Evolutionary conservation across 1,140 invertebrate genomes (phyloP), one percentile per base, ranked within the genome.

Genomic region (Sarcophaga peregrina): DNA sequence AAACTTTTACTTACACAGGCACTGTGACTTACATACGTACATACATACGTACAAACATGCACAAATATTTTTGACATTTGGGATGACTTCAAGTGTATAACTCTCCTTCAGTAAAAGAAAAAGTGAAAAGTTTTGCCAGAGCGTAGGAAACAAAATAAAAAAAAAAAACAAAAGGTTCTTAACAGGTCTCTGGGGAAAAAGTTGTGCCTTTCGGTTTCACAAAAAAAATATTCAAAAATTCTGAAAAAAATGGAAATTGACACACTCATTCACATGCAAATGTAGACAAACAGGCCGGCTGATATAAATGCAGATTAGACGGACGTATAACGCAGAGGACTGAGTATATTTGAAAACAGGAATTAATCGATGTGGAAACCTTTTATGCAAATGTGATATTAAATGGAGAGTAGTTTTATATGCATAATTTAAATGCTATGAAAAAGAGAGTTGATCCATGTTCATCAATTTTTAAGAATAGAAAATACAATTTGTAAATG

Each of bases 61-160:
- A 48, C 15, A 76, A 47, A 50, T 50, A 50, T 50, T 78, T 78
- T 78, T 78, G 75, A 78, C 75, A 78, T 47, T 78, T 78, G 75
- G 75, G 75, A 78, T 50, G 50, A 78, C 75, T 78, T 78, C 20
- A 78, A 78, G 50, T 78, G 75, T 37, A 37, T 37, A 4, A 37
- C 25, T 37, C 25, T 37, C 25, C 1, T 37, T 37, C 25, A 37
- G 25, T 37, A 37, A 37, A 37, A 37, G 25, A 4, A 37, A 37
- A 37, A 37, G 25, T 37, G 75, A 78, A 78, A 78, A 78, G 17
- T 78, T 78, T 78, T 78, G 17, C 20, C 50, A 20, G 37, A 25
- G 62, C 62, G 20, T 25, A 25, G n/a, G 17, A 72, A 25, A 72
- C 17, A 17, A n/a, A 25, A 72, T 20, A 37, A 37, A 37, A 37